These are phyloP conservation scores for Phycodurus eques DNA, from an alignment of 2,113 vertebrate genomes.

Conservation along the genomic window DNA sequence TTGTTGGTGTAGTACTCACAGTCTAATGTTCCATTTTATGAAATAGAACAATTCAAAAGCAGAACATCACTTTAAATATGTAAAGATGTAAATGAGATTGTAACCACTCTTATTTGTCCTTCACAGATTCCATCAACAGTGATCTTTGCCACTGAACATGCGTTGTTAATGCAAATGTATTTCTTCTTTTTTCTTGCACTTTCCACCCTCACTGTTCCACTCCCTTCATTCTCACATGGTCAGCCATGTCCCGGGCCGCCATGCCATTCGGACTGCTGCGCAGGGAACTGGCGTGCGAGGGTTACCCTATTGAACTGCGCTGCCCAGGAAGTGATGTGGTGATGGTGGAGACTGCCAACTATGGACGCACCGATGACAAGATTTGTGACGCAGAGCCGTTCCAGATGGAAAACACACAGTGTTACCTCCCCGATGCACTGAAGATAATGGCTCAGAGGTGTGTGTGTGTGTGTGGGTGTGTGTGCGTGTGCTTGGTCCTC, in stretches of 20 bases:
- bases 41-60: not conserved
- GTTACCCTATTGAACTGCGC: slow-evolving; percentile 91
- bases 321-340: slow-evolving; percentile 92
- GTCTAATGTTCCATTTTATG: not conserved
- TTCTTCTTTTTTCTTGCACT: not conserved
- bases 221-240: not conserved
- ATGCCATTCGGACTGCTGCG: slow-evolving; percentile 88
- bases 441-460: slow-evolving; percentile 95
- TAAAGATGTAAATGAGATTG: not conserved
- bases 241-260: slow-evolving; percentile 82
- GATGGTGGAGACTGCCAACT: slow-evolving; percentile 92
- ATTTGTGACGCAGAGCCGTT: slow-evolving; percentile 92
- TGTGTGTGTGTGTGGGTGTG: slow-evolving; percentile 43
- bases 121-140: not conserved
- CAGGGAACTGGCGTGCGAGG: slow-evolving; percentile 88
- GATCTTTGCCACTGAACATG: not conserved
- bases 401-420: slow-evolving; percentile 94
- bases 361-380: slow-evolving; percentile 90
- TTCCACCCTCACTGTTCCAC: not conserved
- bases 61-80: not conserved
- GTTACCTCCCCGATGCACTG: slow-evolving; percentile 87
- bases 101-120: not conserved
- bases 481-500: not conserved
- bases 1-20: not conserved
- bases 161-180: not conserved